Percentiles rank a stretch among this genome's conserved stretches.
These are phyloP conservation scores for Ectemnius continuus DNA, from an alignment of 2,888 invertebrate genomes.

Conservation along the genomic window DNA sequence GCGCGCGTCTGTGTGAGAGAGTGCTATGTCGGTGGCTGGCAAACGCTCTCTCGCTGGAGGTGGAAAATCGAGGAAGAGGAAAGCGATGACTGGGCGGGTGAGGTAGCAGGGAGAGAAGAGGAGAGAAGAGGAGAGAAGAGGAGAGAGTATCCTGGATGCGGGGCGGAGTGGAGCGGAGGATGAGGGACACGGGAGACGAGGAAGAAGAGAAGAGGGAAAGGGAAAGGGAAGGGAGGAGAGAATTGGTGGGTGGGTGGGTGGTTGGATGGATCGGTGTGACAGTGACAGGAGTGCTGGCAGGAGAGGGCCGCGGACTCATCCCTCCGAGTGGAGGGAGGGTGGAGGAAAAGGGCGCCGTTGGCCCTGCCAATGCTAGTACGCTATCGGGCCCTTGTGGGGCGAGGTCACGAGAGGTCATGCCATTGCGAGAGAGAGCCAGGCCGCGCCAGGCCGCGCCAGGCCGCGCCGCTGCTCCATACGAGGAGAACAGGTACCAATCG, in stretches of 20 bases:
- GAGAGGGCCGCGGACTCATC: conserved; percentile 37
- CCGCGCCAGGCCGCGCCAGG: no score
- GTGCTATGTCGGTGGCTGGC: background rate
- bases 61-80: conserved; percentile 53
- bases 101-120: conserved; percentile 31
- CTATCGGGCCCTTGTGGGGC: conserved; percentile 52
- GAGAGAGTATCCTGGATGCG: background rate
- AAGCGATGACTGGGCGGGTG: conserved; percentile 44
- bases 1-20: background rate
- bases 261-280: conserved; percentile 49
- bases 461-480: conserved; percentile 28
- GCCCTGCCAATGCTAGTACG: conserved; percentile 58
- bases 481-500: conserved; percentile 38
- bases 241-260: conserved; percentile 27
- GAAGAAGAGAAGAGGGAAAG: background rate
- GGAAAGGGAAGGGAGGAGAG: conserved; percentile 23
- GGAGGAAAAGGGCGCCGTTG: conserved; percentile 60
- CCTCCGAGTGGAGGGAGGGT: conserved; percentile 14
- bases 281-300: conserved; percentile 29
- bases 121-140: conserved; percentile 27
- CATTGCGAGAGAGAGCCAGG: conserved; percentile 58
- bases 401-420: conserved; percentile 67
- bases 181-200: no score
- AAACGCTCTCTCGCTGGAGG: conserved; percentile 26
- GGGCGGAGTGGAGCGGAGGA: no score